Base-by-base conservation (phyloP, 2,888 invertebrate genomes). In the Odontothrips loti region DNA sequence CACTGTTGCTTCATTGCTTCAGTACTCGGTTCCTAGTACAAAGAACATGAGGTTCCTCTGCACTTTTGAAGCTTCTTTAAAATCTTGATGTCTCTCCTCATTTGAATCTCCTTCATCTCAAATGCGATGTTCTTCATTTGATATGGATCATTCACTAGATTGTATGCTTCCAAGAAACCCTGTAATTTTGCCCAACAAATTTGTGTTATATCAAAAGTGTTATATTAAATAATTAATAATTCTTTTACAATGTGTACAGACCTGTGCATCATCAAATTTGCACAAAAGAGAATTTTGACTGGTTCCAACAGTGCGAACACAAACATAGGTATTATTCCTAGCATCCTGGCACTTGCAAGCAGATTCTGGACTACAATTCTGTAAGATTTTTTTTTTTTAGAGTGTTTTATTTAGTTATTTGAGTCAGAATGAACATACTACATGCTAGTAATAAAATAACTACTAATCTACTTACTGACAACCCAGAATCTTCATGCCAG, bases 281-380 rank as follows among this genome's bases (percentile, higher is more conserved):
- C 90, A 90, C 84, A 88, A 89, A 63, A 90, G 85, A 79, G 87
- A 82, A 82, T 87, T 86, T 43, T 84, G 80, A 9, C 20, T 29
- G 6, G 51, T 29, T 75, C 47, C 81, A 47, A 95, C 86, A 84
- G 92, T 90, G 48, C 95, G 87, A n/a, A 96, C 85, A 85, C 96
- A 97, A 0, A 89, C 89, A 85, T 92, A 97, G 0, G 96, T 95
- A 86, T 97, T 97, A 86, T 97, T 97, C 84, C 87, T 89, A 0
- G 92, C 88, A 87, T 97, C 96, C 86, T 96, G 93, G 85, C 96
- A 97, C 85, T 96, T 96, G 87, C 96, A 97, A 79, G 90, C 91
- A 83, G 91, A 91, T 15, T 90, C 89, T 6, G 87, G 86, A 34
- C 89, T 88, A 85, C 96, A 96, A 85, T 92, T 88, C 91, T 95